Evolutionary conservation across 1,140 invertebrate genomes (phyloP).

Genomic region (Cepaea nemoralis): DNA sequence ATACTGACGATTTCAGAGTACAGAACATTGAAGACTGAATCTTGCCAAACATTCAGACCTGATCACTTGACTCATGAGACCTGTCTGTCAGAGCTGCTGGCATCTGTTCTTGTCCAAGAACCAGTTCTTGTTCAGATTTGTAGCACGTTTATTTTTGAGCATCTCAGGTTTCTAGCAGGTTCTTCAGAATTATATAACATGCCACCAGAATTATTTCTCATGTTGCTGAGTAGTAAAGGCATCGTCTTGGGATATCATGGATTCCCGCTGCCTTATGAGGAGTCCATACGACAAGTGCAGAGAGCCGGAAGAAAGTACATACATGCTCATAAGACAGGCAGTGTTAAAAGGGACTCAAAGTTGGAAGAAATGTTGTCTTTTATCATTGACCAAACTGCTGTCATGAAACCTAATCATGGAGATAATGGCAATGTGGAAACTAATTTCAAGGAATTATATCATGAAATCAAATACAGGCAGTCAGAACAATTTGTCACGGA

Average conservation of each 20-base stretch:
- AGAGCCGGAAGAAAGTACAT: not conserved
- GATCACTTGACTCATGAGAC: not conserved
- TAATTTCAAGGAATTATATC: too few species aligned
- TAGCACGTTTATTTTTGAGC: not conserved
- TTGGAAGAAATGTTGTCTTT: not conserved
- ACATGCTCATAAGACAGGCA: not conserved
- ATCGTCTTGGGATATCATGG: not conserved
- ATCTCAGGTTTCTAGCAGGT: not conserved
- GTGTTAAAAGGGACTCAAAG: not conserved
- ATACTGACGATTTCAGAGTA: not conserved
- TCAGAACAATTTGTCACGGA: not conserved
- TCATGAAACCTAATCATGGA: too few species aligned
- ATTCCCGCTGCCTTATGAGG: constrained; percentile 1
- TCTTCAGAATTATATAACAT: not conserved
- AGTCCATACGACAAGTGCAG: not conserved
- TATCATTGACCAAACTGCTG: not conserved
- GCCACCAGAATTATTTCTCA: not conserved
- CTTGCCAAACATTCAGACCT: not conserved
- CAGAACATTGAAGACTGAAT: not conserved
- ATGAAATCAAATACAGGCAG: not conserved
- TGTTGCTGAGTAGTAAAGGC: not conserved
- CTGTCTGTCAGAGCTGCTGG: not conserved
- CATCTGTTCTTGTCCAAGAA: not conserved
- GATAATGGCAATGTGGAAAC: too few species aligned
- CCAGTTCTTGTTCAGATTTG: not conserved